These are phyloP conservation scores for Pinna nobilis DNA, from an alignment of 1,140 invertebrate species.

Conservation along the genomic window DNA sequence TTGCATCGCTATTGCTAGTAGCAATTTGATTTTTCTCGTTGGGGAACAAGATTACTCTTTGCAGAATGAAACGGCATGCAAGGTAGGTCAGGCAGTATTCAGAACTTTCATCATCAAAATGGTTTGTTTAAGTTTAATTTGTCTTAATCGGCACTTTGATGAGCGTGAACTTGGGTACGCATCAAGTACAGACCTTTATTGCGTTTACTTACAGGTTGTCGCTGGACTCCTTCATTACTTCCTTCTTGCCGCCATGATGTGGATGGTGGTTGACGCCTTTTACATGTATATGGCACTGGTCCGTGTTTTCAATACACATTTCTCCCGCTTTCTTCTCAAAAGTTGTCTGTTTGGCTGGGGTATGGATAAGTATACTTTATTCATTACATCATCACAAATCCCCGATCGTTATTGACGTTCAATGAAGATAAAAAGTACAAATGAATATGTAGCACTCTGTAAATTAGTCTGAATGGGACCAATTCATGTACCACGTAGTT, in stretches of 20 bases:
- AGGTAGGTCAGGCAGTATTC: slow-evolving; percentile 50
- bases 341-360: slow-evolving; percentile 77
- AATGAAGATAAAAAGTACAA: too few species aligned
- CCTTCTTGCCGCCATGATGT: slow-evolving; percentile 64
- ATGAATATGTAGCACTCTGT: too few species aligned
- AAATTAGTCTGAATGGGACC: too few species aligned
- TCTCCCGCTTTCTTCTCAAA: slow-evolving; percentile 76
- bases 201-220: slow-evolving; percentile 53
- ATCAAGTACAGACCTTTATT: neutral
- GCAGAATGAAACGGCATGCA: slow-evolving; percentile 55
- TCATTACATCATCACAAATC: too few species aligned
- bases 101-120: neutral
- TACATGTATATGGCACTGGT: slow-evolving; percentile 73
- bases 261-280: slow-evolving; percentile 72
- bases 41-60: slow-evolving; percentile 60
- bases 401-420: too few species aligned
- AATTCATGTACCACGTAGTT: too few species aligned
- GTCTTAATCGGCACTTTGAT: neutral
- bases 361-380: slow-evolving; percentile 62
- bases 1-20: slow-evolving; percentile 58
- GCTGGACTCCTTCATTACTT: slow-evolving; percentile 68
- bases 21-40: slow-evolving; percentile 63
- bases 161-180: too few species aligned
- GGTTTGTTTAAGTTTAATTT: neutral
- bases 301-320: slow-evolving; percentile 72